Conservation (phyloP, 1,140 invertebrate species). For the Trachymyrmex cornetzi region DNA sequence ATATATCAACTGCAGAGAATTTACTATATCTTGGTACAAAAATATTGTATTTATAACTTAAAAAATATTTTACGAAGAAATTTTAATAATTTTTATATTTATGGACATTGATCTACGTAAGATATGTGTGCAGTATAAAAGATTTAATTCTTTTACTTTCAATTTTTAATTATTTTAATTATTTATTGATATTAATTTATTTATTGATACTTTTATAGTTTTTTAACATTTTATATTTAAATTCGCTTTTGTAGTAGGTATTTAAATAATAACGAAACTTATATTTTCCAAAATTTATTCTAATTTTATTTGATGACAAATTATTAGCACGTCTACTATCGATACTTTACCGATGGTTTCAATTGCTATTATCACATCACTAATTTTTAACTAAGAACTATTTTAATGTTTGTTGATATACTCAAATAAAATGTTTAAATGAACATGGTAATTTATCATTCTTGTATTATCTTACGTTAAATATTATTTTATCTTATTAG, state of each 20-base stretch:
- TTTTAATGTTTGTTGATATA: neutral
- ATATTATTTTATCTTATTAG: no score
- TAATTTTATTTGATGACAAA: neutral
- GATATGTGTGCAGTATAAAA: neutral
- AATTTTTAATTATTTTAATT: neutral
- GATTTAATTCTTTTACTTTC: neutral
- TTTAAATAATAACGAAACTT: neutral
- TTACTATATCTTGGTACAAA: neutral
- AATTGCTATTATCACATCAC: neutral
- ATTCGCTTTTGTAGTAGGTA: neutral
- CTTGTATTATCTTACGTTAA: neutral
- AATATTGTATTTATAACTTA: neutral
- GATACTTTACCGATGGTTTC: neutral
- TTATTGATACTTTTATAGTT: neutral
- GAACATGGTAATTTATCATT: neutral
- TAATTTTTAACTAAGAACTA: neutral
- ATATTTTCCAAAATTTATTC: no score
- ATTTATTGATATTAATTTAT: neutral
- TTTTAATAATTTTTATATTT: neutral
- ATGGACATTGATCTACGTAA: neutral
- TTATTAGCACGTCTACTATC: neutral
- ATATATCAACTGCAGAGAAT: conserved; percentile 31
- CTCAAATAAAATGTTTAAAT: neutral
- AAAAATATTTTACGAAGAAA: conserved; percentile 9
- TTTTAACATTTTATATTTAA: conserved; percentile 14